phyloP scores from a whole-genome alignment of 2,888 invertebrate genomes.

The Achlya flavicornis region DNA sequence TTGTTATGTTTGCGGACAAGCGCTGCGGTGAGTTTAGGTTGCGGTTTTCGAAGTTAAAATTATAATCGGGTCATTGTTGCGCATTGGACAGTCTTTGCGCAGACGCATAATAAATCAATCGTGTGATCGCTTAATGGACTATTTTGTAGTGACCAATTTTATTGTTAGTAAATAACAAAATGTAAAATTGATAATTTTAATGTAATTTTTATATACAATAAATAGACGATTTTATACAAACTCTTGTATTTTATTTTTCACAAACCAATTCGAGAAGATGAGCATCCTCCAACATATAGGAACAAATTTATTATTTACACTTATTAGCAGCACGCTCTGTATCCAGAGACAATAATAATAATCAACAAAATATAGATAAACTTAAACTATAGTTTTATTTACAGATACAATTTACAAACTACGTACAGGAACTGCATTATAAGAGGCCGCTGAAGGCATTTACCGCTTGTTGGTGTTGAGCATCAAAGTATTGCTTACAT shows the following conservation, averaged over 20 bases:
- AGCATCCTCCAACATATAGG: conserved; percentile 51
- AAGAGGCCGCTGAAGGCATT: conserved; percentile 68
- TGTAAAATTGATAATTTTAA: conserved; percentile 84
- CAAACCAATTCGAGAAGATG: conserved; percentile 39
- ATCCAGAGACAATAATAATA: conserved; percentile 33
- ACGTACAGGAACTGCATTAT: conserved; percentile 59
- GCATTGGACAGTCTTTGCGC: conserved; percentile 53
- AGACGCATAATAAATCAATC: conserved; percentile 72
- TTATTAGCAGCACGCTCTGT: conserved; percentile 15
- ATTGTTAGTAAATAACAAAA: conserved; percentile 72
- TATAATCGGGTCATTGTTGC: conserved; percentile 37
- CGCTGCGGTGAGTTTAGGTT: conserved; percentile 28
- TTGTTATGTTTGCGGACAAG: conserved; percentile 25
- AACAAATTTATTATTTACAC: conserved; percentile 41
- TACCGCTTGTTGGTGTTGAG: conserved; percentile 61
- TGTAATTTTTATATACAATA: conserved; percentile 84
- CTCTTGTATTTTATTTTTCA: conserved; percentile 58
- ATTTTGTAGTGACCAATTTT: conserved; percentile 84
- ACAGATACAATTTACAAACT: conserved; percentile 51
- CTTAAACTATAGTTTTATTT: conserved; percentile 39
- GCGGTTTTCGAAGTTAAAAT: conserved; percentile 20
- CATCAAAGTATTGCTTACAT: conserved; percentile 70
- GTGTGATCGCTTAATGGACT: conserved; percentile 80
- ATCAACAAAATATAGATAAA: conserved; percentile 31
- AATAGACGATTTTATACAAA: conserved; percentile 83